Conservation (phyloP, 2,113 vertebrate species). For the Neotoma lepida region DNA sequence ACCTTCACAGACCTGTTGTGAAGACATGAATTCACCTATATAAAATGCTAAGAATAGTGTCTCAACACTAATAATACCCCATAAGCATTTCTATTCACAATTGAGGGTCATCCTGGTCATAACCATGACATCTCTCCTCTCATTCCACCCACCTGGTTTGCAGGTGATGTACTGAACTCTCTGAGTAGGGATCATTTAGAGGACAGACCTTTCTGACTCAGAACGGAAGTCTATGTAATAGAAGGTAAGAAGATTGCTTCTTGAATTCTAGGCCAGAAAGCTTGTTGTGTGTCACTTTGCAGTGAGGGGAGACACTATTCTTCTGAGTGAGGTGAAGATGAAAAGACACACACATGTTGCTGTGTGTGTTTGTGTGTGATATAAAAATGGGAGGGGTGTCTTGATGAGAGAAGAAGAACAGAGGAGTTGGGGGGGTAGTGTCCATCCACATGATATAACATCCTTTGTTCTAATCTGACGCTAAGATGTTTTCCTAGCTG, state of each 20-base stretch:
- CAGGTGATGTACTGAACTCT: conserved; percentile 41
- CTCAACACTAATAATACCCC: conserved; percentile 40
- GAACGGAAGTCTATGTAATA: conserved; percentile 45
- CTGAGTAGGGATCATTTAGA: conserved; percentile 32
- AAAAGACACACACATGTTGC: conserved; percentile 14
- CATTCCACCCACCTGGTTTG: conserved; percentile 34
- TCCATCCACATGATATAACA: conserved; percentile 19
- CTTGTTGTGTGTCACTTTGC: conserved; percentile 20
- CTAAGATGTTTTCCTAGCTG: conserved; percentile 23
- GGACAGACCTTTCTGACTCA: conserved; percentile 44
- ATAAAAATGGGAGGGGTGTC: neutral
- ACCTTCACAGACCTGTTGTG: conserved; percentile 39
- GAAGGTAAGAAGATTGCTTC: conserved; percentile 58
- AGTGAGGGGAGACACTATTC: conserved; percentile 46
- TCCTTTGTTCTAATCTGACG: conserved; percentile 42
- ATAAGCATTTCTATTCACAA: conserved; percentile 11
- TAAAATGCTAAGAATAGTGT: conserved; percentile 27
- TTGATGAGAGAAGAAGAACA: conserved; percentile 48
- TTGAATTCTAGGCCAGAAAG: conserved; percentile 44
- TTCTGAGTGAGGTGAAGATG: conserved; percentile 63
- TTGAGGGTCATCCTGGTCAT: conserved; percentile 11
- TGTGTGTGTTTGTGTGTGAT: neutral
- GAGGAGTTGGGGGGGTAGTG: conserved; percentile 28
- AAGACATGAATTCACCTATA: conserved; percentile 46
- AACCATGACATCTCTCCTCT: conserved; percentile 58